Conservation (phyloP, 2,113 vertebrate genomes). For the Xenus cinereus region DNA sequence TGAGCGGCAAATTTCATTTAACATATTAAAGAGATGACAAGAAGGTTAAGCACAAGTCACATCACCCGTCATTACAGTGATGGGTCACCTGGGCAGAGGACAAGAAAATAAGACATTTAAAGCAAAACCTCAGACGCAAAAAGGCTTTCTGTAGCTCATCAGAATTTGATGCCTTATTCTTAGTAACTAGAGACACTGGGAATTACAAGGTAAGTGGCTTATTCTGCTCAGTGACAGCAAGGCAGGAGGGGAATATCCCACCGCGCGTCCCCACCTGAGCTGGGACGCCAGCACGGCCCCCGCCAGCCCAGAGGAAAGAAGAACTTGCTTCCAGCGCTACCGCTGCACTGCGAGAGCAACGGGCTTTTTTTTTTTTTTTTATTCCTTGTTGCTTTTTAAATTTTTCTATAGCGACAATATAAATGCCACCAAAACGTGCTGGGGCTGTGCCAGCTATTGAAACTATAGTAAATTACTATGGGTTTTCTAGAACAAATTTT, state of each 20-base stretch:
- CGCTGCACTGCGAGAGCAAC: background rate
- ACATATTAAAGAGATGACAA: background rate
- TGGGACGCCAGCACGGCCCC: background rate
- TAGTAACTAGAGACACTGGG: background rate
- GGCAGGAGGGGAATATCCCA: background rate
- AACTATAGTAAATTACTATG: background rate
- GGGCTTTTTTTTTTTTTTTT: background rate
- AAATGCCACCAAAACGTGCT: conserved; percentile 14
- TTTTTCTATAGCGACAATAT: background rate
- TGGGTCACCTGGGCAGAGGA: background rate
- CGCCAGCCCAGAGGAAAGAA: rapidly evolving
- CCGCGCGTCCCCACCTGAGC: rapidly evolving
- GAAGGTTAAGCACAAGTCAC: background rate
- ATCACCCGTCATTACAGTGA: background rate
- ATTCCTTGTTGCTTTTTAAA: background rate
- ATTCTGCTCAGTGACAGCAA: background rate
- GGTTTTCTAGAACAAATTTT: conserved; percentile 30
- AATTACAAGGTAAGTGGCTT: background rate
- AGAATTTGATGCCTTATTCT: background rate
- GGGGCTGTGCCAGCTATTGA: background rate
- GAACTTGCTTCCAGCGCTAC: background rate
- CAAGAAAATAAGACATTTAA: background rate
- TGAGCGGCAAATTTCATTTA: background rate
- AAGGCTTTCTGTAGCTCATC: background rate
- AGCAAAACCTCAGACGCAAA: background rate